Evolutionary conservation across 2,888 invertebrate genomes (phyloP), one percentile per base, ranked within the genome.

Genomic region (Kryphioiulus occultus): DNA sequence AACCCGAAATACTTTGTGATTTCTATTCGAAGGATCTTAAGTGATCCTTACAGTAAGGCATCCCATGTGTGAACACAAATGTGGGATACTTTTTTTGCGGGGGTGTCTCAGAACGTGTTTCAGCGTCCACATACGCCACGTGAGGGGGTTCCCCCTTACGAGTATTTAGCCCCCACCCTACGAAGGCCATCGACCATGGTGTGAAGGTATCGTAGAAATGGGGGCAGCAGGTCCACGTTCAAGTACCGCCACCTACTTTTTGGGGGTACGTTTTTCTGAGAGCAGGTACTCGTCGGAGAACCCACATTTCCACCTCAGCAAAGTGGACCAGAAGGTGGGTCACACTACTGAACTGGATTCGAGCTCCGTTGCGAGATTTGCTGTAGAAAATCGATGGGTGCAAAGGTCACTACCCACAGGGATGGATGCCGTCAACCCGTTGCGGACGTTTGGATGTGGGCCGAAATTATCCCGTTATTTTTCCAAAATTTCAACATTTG

Each of bases 191-290:
- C 17, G 83, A 83, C 83, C 83, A 83, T 32, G 39, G n/a, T 83
- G 83, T 39, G 83, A 83, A 83, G 83, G 83, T 83, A 83, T 83
- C n/a, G 83, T 83, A 32, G 83, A 83, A 83, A 83, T 12, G 83
- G 32, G 83, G 83, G 17, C 83, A 83, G 35, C 35, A 83, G 83
- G 83, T 83, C 83, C 83, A 39, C 59, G 59, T 59, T 59, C 22
- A 22, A 3, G 59, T 59, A 59, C 59, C 22, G 59, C 59, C 59
- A 59, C 59, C 59, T 59, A 59, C 4, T 59, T 59, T 59, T 59
- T 22, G 22, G 59, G 47, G 59, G 59, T 22, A 59, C 10, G n/a
- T 59, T 59, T 22, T 47, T 47, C 47, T 59, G n/a, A 1, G n/a
- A 59, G 22, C n/a, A 59, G 59, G 59, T 22, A n/a, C 1, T 10